phyloP scores from a whole-genome alignment of 2,888 invertebrate species.

The Drosophila kambysellisi region DNA sequence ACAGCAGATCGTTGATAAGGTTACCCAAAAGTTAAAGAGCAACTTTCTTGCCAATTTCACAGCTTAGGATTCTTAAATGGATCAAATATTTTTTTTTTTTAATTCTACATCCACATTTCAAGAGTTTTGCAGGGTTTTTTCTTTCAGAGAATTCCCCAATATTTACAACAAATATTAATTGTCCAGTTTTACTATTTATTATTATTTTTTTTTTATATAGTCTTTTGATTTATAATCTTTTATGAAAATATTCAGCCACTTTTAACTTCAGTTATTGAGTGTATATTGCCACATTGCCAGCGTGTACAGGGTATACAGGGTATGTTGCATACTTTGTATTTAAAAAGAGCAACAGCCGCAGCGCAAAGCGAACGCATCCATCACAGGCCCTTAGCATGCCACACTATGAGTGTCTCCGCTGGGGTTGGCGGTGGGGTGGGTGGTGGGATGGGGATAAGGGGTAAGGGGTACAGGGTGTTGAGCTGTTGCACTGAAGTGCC shows the following conservation, averaged over 20 bases:
- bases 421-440: slow-evolving; percentile 1
- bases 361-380: slow-evolving; percentile 54
- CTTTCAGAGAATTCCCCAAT: too few relatives aligned
- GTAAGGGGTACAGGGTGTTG: slow-evolving; percentile 31
- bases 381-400: slow-evolving; percentile 53
- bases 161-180: neutral
- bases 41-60: neutral
- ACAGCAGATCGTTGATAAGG: neutral
- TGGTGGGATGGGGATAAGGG: neutral
- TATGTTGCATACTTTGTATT: slow-evolving; percentile 14
- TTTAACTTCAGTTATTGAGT: neutral
- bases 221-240: neutral
- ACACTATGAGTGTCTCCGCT: slow-evolving; percentile 20
- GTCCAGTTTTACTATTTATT: neutral
- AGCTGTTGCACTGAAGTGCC: slow-evolving; percentile 54
- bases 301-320: slow-evolving; percentile 10
- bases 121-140: too few relatives aligned
- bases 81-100: neutral
- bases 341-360: slow-evolving; percentile 60
- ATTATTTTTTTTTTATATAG: neutral
- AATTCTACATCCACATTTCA: neutral
- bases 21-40: neutral
- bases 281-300: neutral
- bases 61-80: neutral
- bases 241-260: neutral